Conservation (phyloP, 2,113 vertebrate species). For the Suncus etruscus region DNA sequence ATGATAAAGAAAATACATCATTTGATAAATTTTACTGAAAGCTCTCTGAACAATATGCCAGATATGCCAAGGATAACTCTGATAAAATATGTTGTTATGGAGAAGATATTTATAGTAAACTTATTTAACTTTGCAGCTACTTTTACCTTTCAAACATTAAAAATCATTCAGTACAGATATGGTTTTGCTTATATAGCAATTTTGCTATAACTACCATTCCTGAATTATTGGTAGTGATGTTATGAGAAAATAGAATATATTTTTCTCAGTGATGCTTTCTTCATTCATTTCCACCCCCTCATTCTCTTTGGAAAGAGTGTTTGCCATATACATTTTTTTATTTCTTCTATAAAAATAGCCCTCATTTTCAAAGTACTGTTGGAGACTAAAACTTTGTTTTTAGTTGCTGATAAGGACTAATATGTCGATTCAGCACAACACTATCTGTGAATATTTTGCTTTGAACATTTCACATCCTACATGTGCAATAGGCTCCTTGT, state of each 20-base stretch:
- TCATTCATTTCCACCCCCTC: neutral
- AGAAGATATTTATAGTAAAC: conserved; percentile 38
- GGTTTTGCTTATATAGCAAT: conserved; percentile 39
- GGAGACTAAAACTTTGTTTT: neutral
- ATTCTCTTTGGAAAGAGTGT: conserved; percentile 29
- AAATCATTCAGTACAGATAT: conserved; percentile 25
- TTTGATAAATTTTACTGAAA: neutral
- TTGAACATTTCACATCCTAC: neutral
- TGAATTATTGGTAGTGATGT: conserved; percentile 33
- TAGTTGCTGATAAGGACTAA: conserved; percentile 23
- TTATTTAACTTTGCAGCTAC: conserved; percentile 49
- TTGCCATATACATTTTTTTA: neutral
- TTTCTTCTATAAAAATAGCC: neutral
- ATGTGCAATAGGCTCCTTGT: neutral
- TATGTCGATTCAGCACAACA: neutral
- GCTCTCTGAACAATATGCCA: neutral
- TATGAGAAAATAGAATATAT: conserved; percentile 16
- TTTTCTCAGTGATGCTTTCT: neutral
- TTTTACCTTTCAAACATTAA: conserved; percentile 59
- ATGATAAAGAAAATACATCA: conserved; percentile 34
- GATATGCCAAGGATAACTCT: conserved; percentile 26
- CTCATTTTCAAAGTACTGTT: neutral
- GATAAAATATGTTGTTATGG: conserved; percentile 10
- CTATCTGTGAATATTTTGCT: neutral
- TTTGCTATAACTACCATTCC: neutral